Base-by-base conservation (phyloP, 2,797 vertebrate genomes). In the Denticeps clupeoides region DNA sequence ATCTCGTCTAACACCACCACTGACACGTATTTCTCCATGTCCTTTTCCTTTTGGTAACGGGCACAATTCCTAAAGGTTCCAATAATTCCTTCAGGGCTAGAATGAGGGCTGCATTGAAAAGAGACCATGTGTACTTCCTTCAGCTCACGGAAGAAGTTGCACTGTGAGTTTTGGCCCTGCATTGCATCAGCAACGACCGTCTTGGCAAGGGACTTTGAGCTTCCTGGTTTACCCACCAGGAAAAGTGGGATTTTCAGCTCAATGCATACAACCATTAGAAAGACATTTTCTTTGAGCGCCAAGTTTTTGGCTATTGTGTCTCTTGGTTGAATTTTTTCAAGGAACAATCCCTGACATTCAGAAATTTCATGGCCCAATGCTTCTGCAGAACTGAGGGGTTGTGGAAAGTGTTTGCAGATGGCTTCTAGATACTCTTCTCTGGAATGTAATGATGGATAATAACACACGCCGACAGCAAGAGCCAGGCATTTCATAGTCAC, bases 41-140 rank as follows among this genome's bases (percentile, higher is more conserved):
- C 82, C 63, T 83, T 82, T 49, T 74, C 80, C 49, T 83, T 80
- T 61, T 87, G 85, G 57, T 87, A 85, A 21, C 82, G 79, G 7
- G 82, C 78, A 7, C 85, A 85, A 58, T 81, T 85, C 47, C 52
- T 73, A 63, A 87, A 87, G 2, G 80, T 84, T 37, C 66, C 76
- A 41, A 86, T 84, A 67, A 87, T 85, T 4, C 85, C 85, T 45
- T 87, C 85, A 3, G 84, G 80, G 45, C 81, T 87, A 1, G 85
- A 87, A 45, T 87, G 80, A 62, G 84, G 84, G 56, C 85, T 87
- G 67, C 85, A 87, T 52, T 87, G 85, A 55, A 87, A 87, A 47
- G 84, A 86, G 11, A 86, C 72, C 78, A 87, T 81, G 4, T 87
- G 83, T 11, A 85, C 72, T 55, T 83, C 79, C 40, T 86, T 87